Evolutionary conservation across 1,140 invertebrate species (phyloP).

Genomic region (Gonioctena quinquepunctata): DNA sequence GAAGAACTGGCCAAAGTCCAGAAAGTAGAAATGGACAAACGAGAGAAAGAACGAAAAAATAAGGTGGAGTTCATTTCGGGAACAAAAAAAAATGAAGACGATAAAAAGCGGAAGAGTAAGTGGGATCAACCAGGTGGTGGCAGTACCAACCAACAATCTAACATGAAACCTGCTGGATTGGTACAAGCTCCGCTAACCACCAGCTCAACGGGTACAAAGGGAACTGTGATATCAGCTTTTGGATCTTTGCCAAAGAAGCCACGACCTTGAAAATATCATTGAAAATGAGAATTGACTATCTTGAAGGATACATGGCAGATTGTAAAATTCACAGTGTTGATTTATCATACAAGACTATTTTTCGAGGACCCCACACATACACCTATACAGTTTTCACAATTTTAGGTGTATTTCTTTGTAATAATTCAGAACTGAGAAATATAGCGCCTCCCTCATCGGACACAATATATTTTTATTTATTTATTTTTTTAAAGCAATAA

Average conservation of each 20-base stretch:
- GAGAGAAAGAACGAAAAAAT: slow-evolving; percentile 87
- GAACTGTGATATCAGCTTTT: slow-evolving; percentile 86
- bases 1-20: slow-evolving; percentile 89
- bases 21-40: slow-evolving; percentile 89
- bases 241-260: slow-evolving; percentile 84
- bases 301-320: too few species aligned
- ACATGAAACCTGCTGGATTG: slow-evolving; percentile 64
- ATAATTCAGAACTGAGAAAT: too few species aligned
- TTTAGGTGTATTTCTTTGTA: too few species aligned
- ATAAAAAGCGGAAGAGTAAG: slow-evolving; percentile 83
- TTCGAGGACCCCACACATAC: too few species aligned
- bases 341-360: too few species aligned
- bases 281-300: too few species aligned
- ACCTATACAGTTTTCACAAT: too few species aligned
- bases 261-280: too few species aligned
- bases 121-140: slow-evolving; percentile 82
- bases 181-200: slow-evolving; percentile 73
- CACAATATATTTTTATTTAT: too few species aligned
- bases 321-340: too few species aligned
- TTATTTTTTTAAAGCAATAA: too few species aligned
- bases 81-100: slow-evolving; percentile 72
- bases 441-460: too few species aligned
- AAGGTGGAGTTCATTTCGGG: slow-evolving; percentile 90
- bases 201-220: slow-evolving; percentile 80
- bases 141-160: slow-evolving; percentile 50